phyloP scores from a whole-genome alignment of 2,888 invertebrate species.

The Ormyrus pomaceus region DNA sequence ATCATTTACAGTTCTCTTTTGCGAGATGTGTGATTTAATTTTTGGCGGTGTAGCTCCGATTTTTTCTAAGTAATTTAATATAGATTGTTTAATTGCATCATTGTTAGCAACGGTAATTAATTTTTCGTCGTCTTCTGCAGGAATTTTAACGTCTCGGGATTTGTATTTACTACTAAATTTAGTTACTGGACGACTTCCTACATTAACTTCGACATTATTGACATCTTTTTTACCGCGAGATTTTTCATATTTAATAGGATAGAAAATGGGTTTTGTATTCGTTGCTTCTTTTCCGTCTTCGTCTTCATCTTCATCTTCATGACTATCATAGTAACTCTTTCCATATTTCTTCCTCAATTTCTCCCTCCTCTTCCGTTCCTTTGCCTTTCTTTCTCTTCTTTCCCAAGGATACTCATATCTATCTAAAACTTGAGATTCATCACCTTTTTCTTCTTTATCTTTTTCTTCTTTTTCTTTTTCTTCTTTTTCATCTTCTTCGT shows the following conservation, averaged over 20 bases:
- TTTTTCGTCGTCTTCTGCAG: conserved; percentile 42
- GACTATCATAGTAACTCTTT: conserved; percentile 55
- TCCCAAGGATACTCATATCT: conserved; percentile 73
- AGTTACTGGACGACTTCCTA: conserved; percentile 58
- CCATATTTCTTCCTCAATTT: conserved; percentile 35
- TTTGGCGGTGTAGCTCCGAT: conserved; percentile 4
- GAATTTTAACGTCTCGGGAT: conserved; percentile 34
- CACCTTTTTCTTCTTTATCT: conserved; percentile 53
- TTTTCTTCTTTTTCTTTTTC: conserved; percentile 54
- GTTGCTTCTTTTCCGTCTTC: conserved; percentile 37
- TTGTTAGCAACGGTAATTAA: conserved; percentile 48
- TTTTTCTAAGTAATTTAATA: conserved; percentile 45
- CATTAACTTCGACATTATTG: conserved; percentile 59
- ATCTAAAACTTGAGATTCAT: conserved; percentile 56
- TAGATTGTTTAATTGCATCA: conserved; percentile 56
- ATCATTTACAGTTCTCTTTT: conserved; percentile 24
- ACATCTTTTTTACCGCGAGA: conserved; percentile 46
- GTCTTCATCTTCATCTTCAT: conserved; percentile 49
- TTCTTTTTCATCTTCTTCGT: conserved; percentile 57
- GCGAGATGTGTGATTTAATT: conserved; percentile 5
- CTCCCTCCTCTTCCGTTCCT: conserved; percentile 57
- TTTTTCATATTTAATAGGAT: conserved; percentile 55
- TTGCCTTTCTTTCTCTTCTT: conserved; percentile 65
- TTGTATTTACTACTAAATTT: conserved; percentile 67
- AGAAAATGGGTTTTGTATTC: conserved; percentile 28